Base-by-base conservation (phyloP, 2,797 vertebrate genomes). In the Fistularia tabacaria region DNA sequence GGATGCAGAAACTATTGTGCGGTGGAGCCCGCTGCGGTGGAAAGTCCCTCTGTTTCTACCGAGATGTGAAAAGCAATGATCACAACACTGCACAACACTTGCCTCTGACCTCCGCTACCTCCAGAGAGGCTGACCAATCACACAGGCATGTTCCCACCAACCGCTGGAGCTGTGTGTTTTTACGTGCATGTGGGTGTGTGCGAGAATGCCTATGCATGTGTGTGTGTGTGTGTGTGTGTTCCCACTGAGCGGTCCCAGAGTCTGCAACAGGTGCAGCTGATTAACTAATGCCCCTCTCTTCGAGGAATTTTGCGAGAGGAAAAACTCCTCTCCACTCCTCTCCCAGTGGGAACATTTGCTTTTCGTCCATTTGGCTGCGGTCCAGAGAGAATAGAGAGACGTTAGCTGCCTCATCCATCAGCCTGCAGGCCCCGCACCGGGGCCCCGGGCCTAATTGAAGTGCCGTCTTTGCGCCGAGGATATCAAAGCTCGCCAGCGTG, bases 191-290 rank as follows among this genome's bases (percentile, higher is more conserved):
- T 6, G 8, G n/a, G 7, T 57, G 45, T 5, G 0, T 51, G 46
- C 40, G 62, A 46, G 13, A 57, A 14, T 45, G 15, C 10, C 10
- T 40, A 44, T 38, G 38, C 49, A 12, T 36, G 40, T 43, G 59
- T 37, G 43, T 53, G 15, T 40, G 25, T 49, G 47, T 25, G 41
- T 52, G 66, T 56, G 57, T 69, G 57, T 76, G 60, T 79, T 85
- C 76, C 77, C 81, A 83, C 73, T 49, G 25, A 74, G 71, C 38
- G 1, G 59, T 66, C 74, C 50, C 55, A 59, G 45, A 73, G 66
- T 55, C 50, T 43, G 65, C 71, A 85, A 87, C 85, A 88, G 85
- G 83, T 88, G 86, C 82, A 69, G 77, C 82, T 85, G 81, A 84
- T 86, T 82, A 83, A 70, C 82, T 73, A 77, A 80, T 77, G 77